Conservation (phyloP, 2,797 vertebrate genomes). For the Acridotheres tristis region DNA sequence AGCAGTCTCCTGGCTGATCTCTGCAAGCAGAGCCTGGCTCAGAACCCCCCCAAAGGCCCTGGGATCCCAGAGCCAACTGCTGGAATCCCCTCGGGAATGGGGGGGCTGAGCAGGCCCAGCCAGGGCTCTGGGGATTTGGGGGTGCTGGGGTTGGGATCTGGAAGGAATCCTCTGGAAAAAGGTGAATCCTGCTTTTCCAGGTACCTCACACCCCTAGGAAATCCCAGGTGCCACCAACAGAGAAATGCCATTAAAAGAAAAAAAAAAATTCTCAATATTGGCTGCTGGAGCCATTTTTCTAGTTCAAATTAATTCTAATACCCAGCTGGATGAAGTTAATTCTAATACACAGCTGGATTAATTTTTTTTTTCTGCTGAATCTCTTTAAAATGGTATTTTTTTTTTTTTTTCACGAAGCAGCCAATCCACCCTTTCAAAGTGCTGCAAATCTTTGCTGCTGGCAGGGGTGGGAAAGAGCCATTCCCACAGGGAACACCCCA, state of each 20-base stretch:
- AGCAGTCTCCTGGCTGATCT: conserved; percentile 98
- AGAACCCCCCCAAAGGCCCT: background rate
- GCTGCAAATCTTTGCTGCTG: background rate
- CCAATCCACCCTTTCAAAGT: background rate
- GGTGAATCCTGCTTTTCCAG: background rate
- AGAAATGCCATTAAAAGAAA: background rate
- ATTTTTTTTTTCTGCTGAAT: background rate
- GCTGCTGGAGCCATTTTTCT: background rate
- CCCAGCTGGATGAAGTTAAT: too few relatives aligned
- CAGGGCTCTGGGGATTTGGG: background rate
- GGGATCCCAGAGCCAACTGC: too few relatives aligned
- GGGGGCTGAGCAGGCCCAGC: accelerated
- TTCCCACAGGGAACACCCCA: background rate
- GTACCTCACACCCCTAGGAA: accelerated
- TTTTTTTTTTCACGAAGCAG: background rate
- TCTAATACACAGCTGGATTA: background rate
- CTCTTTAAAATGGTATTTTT: accelerated
- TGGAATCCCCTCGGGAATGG: background rate
- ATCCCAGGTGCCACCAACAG: background rate
- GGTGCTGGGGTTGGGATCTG: background rate
- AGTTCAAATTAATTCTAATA: background rate
- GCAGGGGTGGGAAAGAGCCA: background rate
- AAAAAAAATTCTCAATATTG: background rate
- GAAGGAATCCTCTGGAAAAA: accelerated
- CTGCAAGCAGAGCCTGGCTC: conserved; percentile 64